Evolutionary conservation across 1,140 invertebrate species (phyloP).

Genomic region (Epicauta chinensis): DNA sequence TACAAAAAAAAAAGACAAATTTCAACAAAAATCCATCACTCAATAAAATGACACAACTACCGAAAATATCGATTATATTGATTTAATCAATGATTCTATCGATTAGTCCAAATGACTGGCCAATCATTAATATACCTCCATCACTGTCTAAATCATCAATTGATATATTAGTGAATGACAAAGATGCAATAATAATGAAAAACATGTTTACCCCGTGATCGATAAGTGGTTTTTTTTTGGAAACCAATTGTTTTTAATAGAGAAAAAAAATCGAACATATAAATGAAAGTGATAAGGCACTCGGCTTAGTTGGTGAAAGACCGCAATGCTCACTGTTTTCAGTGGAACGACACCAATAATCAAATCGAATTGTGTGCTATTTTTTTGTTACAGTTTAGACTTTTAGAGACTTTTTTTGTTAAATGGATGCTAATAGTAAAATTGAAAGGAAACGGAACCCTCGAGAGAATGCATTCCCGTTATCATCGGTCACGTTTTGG

Average conservation of each 20-base stretch:
- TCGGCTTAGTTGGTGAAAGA: neutral
- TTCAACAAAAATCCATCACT: no score
- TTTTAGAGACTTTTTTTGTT: no score
- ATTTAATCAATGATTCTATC: no score
- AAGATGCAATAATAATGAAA: neutral
- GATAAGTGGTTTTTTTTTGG: neutral
- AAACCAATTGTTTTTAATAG: neutral
- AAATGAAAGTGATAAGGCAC: neutral
- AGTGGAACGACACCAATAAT: no score
- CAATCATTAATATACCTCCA: no score
- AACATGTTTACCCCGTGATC: neutral
- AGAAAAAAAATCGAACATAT: neutral
- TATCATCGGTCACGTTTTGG: slow-evolving; percentile 51
- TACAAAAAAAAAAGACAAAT: no score
- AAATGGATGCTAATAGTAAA: slow-evolving; percentile 47
- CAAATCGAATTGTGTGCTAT: neutral
- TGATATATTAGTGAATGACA: no score
- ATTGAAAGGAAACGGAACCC: slow-evolving; percentile 47
- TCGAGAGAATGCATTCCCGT: slow-evolving; percentile 47
- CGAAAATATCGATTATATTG: no score
- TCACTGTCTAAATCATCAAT: no score
- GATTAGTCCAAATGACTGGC: no score
- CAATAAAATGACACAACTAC: no score
- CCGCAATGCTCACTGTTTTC: neutral
- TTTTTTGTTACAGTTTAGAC: neutral